A percentile compares a stretch with the other conserved stretches of the same genome.
These are phyloP conservation scores for Harmothoe impar DNA, from an alignment of 2,888 invertebrate species.

Conservation along the genomic window DNA sequence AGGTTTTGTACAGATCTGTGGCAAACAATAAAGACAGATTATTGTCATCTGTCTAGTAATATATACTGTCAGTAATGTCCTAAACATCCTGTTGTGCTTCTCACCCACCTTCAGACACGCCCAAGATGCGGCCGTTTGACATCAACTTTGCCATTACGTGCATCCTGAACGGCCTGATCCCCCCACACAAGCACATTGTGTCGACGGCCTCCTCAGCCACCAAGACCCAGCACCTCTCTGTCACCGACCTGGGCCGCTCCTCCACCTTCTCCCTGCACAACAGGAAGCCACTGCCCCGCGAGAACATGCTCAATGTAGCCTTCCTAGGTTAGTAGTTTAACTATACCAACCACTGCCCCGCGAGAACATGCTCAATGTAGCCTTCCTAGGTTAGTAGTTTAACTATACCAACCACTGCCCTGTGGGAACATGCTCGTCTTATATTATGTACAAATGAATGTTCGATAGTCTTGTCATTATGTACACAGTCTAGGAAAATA, in stretches of 20 bases:
- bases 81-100: neutral
- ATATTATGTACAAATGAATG: neutral
- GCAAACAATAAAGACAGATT: too few species aligned
- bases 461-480: too few species aligned
- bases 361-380: too few species aligned
- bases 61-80: too few species aligned
- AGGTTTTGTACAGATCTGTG: too few species aligned
- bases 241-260: constrained; percentile 77
- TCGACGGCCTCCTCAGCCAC: constrained; percentile 68
- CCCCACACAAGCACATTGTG: constrained; percentile 74
- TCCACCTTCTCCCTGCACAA: constrained; percentile 72
- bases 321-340: constrained; percentile 85
- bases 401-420: too few species aligned
- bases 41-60: too few species aligned
- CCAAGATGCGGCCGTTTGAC: constrained; percentile 93
- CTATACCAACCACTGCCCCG: too few species aligned
- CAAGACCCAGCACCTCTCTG: constrained; percentile 75
- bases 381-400: too few species aligned
- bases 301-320: constrained; percentile 80
- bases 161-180: constrained; percentile 92
- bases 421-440: too few species aligned
- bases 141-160: constrained; percentile 95
- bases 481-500: too few species aligned
- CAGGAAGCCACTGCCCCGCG: constrained; percentile 65
- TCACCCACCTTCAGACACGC: constrained; percentile 79